A percentile compares a stretch with the other conserved stretches of the same genome.
Conservation (phyloP, 2,113 vertebrate species). For the Pelecanus crispus region DNA sequence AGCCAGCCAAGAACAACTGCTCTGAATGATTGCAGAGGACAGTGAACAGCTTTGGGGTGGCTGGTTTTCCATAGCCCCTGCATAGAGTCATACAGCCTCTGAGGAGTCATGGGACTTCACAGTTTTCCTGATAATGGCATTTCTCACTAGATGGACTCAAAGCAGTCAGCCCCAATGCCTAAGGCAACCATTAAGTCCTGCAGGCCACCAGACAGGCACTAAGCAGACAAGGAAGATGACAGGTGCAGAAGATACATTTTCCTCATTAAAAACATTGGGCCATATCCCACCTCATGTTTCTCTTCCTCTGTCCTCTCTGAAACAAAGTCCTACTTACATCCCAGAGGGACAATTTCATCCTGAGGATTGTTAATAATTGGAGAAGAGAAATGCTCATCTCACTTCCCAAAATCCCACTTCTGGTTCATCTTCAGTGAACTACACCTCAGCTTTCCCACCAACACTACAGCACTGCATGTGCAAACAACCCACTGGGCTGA, state of each 20-base stretch:
- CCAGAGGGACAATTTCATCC: background rate
- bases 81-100: background rate
- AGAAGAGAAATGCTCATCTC: background rate
- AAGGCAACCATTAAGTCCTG: background rate
- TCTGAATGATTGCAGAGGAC: background rate
- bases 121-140: background rate
- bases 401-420: background rate
- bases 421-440: background rate
- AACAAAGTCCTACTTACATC: background rate
- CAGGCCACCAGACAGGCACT: background rate
- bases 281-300: background rate
- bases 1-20: background rate
- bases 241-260: background rate
- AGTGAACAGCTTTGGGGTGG: background rate
- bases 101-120: background rate
- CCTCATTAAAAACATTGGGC: background rate
- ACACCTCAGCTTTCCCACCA: background rate
- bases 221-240: background rate
- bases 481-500: background rate
- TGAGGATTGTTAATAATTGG: background rate
- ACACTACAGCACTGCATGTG: background rate
- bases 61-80: background rate
- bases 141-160: background rate
- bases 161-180: background rate
- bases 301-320: background rate